phyloP scores from a whole-genome alignment of 53 echinoderm and acorn worm species.

The Holothuria scabra region DNA sequence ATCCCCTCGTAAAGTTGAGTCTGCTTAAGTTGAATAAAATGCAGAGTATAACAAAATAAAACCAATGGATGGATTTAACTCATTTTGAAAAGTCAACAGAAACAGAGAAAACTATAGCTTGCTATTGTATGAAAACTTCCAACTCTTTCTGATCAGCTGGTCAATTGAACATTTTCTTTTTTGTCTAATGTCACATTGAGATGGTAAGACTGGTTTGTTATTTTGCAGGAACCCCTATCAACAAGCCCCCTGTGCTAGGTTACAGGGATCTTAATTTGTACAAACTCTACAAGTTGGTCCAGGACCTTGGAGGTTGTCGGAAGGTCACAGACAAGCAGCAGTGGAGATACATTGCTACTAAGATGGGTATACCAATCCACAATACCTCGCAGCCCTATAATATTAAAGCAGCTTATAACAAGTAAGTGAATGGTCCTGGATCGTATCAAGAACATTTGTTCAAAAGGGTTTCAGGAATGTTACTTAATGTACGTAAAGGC shows the following conservation, averaged over 20 bases:
- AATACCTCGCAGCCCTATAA: constrained; percentile 85
- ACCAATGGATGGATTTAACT: too few relatives aligned
- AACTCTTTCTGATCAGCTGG: too few relatives aligned
- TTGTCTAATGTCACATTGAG: too few relatives aligned
- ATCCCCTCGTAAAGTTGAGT: too few relatives aligned
- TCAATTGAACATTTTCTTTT: too few relatives aligned
- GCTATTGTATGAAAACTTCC: too few relatives aligned
- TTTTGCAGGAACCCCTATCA: constrained; percentile 86
- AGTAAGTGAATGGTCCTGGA: constrained; percentile 61
- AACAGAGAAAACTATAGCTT: too few relatives aligned
- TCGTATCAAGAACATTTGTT: background rate
- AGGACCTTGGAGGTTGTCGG: constrained; percentile 87
- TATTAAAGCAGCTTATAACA: constrained; percentile 95
- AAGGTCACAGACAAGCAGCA: constrained; percentile 96
- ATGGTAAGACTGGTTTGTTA: background rate
- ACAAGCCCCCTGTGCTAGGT: constrained; percentile 95
- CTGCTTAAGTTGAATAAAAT: too few relatives aligned
- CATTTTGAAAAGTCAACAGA: too few relatives aligned
- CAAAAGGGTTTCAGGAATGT: too few relatives aligned
- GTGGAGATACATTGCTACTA: constrained; percentile 88
- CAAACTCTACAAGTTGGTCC: constrained; percentile 97
- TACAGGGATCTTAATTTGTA: constrained; percentile 95
- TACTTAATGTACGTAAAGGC: too few relatives aligned
- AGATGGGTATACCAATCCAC: constrained; percentile 91
- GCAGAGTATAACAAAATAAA: too few relatives aligned